phyloP scores from a whole-genome alignment of 2,888 invertebrate genomes.

The Chrysina gloriosa region DNA sequence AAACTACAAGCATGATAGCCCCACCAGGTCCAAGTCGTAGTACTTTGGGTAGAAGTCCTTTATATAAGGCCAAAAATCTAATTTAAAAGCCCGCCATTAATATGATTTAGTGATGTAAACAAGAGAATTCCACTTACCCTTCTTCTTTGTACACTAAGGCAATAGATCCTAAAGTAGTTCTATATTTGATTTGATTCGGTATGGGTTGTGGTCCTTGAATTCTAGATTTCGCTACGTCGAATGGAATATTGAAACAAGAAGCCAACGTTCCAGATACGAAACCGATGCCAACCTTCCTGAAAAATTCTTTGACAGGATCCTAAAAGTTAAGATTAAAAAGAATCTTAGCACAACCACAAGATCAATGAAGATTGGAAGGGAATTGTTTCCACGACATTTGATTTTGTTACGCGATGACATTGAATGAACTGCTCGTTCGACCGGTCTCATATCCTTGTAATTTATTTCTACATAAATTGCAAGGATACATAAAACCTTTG shows the following conservation, averaged over 20 bases:
- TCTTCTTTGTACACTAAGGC: conserved; percentile 84
- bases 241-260: conserved; percentile 91
- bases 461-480: too few relatives aligned
- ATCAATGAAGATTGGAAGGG: background rate
- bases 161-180: conserved; percentile 79
- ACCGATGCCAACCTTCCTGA: conserved; percentile 83
- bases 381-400: too few relatives aligned
- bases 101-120: background rate
- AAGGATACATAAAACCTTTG: too few relatives aligned
- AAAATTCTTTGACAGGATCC: conserved; percentile 77
- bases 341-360: background rate
- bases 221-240: conserved; percentile 95
- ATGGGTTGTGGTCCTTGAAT: conserved; percentile 93
- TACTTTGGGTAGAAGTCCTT: conserved; percentile 91
- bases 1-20: conserved; percentile 94
- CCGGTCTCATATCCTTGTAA: too few relatives aligned
- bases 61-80: conserved; percentile 88
- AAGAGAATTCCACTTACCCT: conserved; percentile 78
- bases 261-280: conserved; percentile 89
- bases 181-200: conserved; percentile 80
- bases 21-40: conserved; percentile 93
- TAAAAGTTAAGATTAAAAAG: conserved; percentile 60
- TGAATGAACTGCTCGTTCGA: too few relatives aligned
- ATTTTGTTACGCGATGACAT: too few relatives aligned
- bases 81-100: conserved; percentile 55